Percentiles rank a stretch among this genome's conserved stretches.
Evolutionary conservation across 2,888 invertebrate species (phyloP).

Genomic region (Amiota minor): DNA sequence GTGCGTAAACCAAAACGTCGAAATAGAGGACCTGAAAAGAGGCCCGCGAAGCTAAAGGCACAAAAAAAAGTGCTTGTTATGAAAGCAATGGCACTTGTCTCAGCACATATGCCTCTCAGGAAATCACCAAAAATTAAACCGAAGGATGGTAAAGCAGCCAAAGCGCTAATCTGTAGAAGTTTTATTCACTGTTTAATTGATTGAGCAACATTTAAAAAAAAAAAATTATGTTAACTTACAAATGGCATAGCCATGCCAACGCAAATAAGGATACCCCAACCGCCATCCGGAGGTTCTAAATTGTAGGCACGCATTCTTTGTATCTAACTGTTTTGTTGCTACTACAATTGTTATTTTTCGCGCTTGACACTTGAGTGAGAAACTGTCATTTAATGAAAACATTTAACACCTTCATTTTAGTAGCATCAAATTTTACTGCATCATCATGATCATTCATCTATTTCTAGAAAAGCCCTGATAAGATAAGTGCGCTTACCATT

Average conservation of each 20-base stretch:
- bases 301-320: slow-evolving; percentile 32
- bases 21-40: slow-evolving; percentile 80
- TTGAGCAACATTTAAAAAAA: slow-evolving; percentile 17
- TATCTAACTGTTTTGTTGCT: background rate
- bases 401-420: no score
- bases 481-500: no score
- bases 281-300: slow-evolving; percentile 80
- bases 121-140: slow-evolving; percentile 82
- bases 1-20: slow-evolving; percentile 79
- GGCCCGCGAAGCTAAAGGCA: slow-evolving; percentile 76
- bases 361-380: no score
- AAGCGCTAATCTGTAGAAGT: slow-evolving; percentile 77
- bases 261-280: slow-evolving; percentile 86
- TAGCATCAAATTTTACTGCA: no score
- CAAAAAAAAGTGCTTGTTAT: slow-evolving; percentile 80
- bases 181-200: background rate
- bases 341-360: no score
- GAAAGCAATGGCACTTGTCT: slow-evolving; percentile 81
- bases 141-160: slow-evolving; percentile 81
- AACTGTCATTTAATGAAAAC: no score
- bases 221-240: slow-evolving; percentile 76
- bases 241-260: slow-evolving; percentile 83
- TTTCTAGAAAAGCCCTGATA: no score
- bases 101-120: slow-evolving; percentile 78
- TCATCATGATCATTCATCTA: no score